A percentile compares a stretch with the other conserved stretches of the same genome.
These are phyloP conservation scores for Paedocypris sp. DNA, from an alignment of 2,113 vertebrate species.

Conservation along the genomic window DNA sequence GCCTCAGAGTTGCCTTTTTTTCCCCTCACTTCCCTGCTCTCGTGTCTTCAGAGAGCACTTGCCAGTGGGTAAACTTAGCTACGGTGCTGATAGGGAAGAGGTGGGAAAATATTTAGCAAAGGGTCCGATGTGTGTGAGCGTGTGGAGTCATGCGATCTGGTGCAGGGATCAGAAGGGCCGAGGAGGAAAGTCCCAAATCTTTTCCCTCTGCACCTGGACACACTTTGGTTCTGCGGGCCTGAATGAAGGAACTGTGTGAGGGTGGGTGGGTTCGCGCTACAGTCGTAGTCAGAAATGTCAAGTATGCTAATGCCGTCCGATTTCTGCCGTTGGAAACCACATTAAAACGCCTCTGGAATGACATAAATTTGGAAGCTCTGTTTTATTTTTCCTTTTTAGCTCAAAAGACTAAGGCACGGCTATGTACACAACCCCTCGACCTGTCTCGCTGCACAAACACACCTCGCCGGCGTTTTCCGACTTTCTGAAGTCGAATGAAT, in stretches of 20 bases:
- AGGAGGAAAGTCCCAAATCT: slow-evolving; percentile 36
- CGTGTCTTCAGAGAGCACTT: slow-evolving; percentile 9
- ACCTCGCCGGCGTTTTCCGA: too few species aligned
- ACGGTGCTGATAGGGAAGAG: slow-evolving; percentile 21
- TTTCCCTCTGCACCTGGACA: slow-evolving; percentile 37
- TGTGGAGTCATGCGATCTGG: slow-evolving; percentile 25
- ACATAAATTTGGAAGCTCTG: slow-evolving; percentile 4
- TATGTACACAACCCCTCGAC: slow-evolving; percentile 28
- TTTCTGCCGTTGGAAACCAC: slow-evolving; percentile 18
- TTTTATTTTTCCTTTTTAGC: slow-evolving; percentile 6
- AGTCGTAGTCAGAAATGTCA: slow-evolving; percentile 22
- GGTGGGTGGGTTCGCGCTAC: slow-evolving; percentile 2
- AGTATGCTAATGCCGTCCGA: slow-evolving; percentile 2
- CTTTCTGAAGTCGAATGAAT: too few species aligned
- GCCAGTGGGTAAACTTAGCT: slow-evolving; percentile 29
- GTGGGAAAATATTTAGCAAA: slow-evolving; percentile 2
- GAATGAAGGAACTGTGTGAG: slow-evolving; percentile 24
- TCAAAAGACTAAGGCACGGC: slow-evolving; percentile 8
- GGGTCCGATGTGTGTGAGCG: slow-evolving; percentile 12
- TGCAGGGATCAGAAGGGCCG: background rate
- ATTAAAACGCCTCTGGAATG: slow-evolving; percentile 23
- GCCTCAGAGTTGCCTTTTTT: background rate
- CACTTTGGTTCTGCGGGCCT: slow-evolving; percentile 24
- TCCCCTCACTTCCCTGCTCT: background rate
- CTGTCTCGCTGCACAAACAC: slow-evolving; percentile 22